Percentiles rank a stretch among this genome's conserved stretches.
phyloP scores from a whole-genome alignment of 2,113 vertebrate genomes.

The Hyperopisus bebe region DNA sequence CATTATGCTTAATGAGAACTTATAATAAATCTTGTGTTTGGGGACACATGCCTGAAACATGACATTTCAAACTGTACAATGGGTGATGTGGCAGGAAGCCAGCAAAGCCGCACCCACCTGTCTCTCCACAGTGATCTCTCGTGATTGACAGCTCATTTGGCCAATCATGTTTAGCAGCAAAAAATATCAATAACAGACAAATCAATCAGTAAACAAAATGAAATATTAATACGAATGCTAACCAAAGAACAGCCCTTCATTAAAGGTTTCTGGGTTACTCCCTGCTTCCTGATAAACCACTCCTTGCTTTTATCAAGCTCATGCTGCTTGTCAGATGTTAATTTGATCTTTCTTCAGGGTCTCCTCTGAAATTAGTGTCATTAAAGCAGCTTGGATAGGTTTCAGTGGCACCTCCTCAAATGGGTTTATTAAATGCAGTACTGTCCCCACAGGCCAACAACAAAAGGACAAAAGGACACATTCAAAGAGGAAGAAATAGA shows the following conservation, averaged over 20 bases:
- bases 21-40: neutral
- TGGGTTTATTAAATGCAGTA: neutral
- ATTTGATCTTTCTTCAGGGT: neutral
- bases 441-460: neutral
- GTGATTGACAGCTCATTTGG: neutral
- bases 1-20: neutral
- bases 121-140: neutral
- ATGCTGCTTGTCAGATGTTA: neutral
- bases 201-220: neutral
- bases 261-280: neutral
- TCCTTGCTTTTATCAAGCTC: neutral
- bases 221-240: neutral
- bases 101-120: neutral
- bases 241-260: neutral
- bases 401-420: neutral
- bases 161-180: neutral
- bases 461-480: neutral
- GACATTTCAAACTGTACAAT: neutral
- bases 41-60: neutral
- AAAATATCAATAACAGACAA: neutral
- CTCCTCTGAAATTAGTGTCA: slow-evolving; percentile 1
- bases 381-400: neutral
- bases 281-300: neutral
- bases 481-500: neutral
- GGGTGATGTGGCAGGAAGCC: neutral